Conservation (phyloP, 2,113 vertebrate species). For the Eulemur macaco region DNA sequence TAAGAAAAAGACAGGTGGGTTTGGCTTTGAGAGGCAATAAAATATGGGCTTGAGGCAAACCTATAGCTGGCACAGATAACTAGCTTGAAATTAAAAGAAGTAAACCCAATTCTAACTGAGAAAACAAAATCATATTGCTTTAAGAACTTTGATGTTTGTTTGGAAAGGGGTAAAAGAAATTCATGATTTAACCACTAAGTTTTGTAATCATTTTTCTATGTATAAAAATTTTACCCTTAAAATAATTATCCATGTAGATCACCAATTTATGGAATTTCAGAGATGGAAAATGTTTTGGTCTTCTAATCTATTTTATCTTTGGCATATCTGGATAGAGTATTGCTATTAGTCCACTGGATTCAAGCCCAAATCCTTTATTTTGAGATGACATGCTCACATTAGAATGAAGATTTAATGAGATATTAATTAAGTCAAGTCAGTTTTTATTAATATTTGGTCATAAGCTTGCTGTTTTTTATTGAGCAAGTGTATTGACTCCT, state of each 20-base stretch:
- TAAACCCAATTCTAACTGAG: conserved; percentile 19
- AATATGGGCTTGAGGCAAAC: neutral
- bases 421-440: neutral
- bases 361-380: neutral
- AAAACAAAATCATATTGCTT: neutral
- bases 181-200: neutral
- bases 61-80: neutral
- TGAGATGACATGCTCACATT: neutral
- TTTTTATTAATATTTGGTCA: neutral
- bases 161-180: conserved; percentile 7
- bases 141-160: neutral
- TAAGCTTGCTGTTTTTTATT: neutral
- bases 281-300: neutral
- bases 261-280: neutral
- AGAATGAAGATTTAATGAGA: neutral
- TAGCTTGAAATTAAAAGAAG: conserved; percentile 4
- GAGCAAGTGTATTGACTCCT: neutral
- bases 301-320: neutral
- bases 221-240: conserved; percentile 18
- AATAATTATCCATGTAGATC: neutral
- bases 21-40: neutral
- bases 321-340: neutral
- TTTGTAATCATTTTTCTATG: conserved; percentile 32
- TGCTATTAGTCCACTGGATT: neutral
- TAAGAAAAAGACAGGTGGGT: neutral